A percentile compares a stretch with the other conserved stretches of the same genome.
These are phyloP conservation scores for Apeltes quadracus DNA, from an alignment of 2,113 vertebrate genomes.

Conservation along the genomic window DNA sequence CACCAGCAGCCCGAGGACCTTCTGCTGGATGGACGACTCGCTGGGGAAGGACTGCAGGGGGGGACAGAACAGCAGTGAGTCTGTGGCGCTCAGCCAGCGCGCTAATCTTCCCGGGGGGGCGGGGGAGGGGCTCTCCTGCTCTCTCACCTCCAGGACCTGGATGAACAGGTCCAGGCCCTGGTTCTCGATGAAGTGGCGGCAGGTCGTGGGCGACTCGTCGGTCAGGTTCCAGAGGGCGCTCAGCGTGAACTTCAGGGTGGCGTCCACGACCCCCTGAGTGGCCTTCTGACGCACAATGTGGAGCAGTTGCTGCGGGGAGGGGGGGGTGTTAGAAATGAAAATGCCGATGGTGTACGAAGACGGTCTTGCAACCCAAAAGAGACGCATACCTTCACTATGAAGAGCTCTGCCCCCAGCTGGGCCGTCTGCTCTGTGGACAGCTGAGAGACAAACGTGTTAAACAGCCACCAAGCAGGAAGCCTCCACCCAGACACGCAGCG, in stretches of 20 bases:
- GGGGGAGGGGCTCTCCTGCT: too few relatives aligned
- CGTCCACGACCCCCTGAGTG: slow-evolving; percentile 92
- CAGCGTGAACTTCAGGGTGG: slow-evolving; percentile 96
- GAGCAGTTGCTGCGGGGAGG: slow-evolving; percentile 89
- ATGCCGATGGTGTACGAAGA: not conserved
- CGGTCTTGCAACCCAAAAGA: not conserved
- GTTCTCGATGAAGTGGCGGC: slow-evolving; percentile 98
- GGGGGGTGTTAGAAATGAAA: not conserved
- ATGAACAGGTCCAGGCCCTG: slow-evolving; percentile 98
- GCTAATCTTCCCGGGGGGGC: not conserved
- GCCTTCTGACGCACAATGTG: slow-evolving; percentile 99
- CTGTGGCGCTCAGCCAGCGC: slow-evolving; percentile 5
- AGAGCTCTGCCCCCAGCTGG: slow-evolving; percentile 94
- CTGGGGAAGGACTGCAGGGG: slow-evolving; percentile 90
- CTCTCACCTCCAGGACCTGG: slow-evolving; percentile 92
- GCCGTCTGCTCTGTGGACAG: slow-evolving; percentile 98
- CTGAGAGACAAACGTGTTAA: slow-evolving; percentile 68
- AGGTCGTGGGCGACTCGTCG: slow-evolving; percentile 98
- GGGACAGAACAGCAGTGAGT: slow-evolving; percentile 49
- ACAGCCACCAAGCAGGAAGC: not conserved
- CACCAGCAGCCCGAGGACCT: slow-evolving; percentile 97
- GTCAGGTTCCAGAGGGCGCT: slow-evolving; percentile 99
- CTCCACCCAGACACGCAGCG: not conserved
- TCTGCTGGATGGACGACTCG: slow-evolving; percentile 98
- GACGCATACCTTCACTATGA: slow-evolving; percentile 91